Base-by-base conservation (phyloP, 2,797 vertebrate species). In the Sylvilagus floridanus region DNA sequence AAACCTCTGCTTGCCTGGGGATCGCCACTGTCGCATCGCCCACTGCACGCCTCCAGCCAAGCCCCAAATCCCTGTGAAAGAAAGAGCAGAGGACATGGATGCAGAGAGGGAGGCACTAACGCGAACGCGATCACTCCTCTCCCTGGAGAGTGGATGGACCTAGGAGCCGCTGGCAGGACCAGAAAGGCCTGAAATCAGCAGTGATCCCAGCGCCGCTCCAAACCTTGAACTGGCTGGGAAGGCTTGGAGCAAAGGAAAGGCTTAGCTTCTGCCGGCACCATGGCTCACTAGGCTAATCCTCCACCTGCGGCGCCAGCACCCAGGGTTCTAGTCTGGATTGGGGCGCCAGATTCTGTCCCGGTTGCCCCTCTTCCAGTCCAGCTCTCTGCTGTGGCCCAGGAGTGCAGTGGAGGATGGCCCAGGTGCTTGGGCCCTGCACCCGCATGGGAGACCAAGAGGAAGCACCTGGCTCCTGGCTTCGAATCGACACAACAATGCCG, bases 61-160 rank as follows among this genome's bases (percentile, higher is more conserved):
- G 28, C 50, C 54, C 21, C 54, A 54, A 93, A 28, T 28, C 22
- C 24, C 16, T 9, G 1, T 32, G 66, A 84, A 66, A 78, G 42
- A 42, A 79, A 4, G 84, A 71, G 21, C 52, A 73, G 35, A 21
- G 22, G 5, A 7, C n/a, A 42, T n/a, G 12, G 73, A 82, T 13
- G 14, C 4, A 65, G 37, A n/a, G 16, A 66, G 37, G 10, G 30
- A 17, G 19, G 9, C 17, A 68, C 42, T 47, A 7, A 24, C 84
- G 37, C 5, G 0, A 10, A 17, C 1, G 1, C 30, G 22, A 8
- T 1, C 2, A 10, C 2, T 30, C 28, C 21, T 52, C 28, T 8
- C 6, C 28, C 16, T 19, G 30, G 47, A 11, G 17, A 77, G 28
- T 42, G 8, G 52, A 28, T 0, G 19, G 7, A 19, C 7, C 7